phyloP scores from a whole-genome alignment of 2,797 vertebrate species.

The Pseudochaenichthys georgianus region DNA sequence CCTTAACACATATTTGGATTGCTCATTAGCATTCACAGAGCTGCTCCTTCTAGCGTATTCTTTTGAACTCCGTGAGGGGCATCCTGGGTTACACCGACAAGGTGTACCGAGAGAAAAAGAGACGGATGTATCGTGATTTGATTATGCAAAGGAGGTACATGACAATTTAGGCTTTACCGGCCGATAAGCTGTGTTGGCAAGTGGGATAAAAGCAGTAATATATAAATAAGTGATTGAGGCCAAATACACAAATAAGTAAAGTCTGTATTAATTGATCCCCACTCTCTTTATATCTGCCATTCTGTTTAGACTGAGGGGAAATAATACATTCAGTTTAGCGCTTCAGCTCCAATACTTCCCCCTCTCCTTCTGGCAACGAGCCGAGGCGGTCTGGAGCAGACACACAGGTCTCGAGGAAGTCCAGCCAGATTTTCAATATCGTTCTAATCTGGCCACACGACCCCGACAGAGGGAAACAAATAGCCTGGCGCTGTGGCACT shows the following conservation, averaged over 20 bases:
- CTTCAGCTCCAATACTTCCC: conserved; percentile 73
- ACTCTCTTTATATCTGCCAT: conserved; percentile 81
- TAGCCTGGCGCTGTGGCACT: conserved; percentile 77
- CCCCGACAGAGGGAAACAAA: conserved; percentile 88
- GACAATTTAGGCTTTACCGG: conserved; percentile 40
- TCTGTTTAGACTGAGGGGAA: conserved; percentile 89
- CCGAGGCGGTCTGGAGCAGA: conserved; percentile 84
- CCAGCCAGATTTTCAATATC: conserved; percentile 82
- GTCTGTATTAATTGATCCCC: conserved; percentile 83
- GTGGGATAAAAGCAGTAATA: conserved; percentile 65
- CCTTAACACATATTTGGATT: background rate
- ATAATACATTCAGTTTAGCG: conserved; percentile 84
- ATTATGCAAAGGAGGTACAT: conserved; percentile 59
- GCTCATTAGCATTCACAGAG: conserved; percentile 10
- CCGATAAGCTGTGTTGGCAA: conserved; percentile 46
- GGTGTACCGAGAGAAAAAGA: conserved; percentile 12
- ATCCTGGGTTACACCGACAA: conserved; percentile 23
- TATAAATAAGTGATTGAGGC: conserved; percentile 60
- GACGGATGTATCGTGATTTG: conserved; percentile 48
- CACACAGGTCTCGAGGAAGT: conserved; percentile 80
- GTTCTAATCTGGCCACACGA: conserved; percentile 80
- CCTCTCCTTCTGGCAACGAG: conserved; percentile 79
- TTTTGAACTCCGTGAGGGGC: conserved; percentile 1
- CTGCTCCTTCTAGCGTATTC: conserved; percentile 21
- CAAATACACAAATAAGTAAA: conserved; percentile 71